These are phyloP conservation scores for Malurus leucopterus DNA, from an alignment of 2,797 vertebrate species.

Conservation along the genomic window DNA sequence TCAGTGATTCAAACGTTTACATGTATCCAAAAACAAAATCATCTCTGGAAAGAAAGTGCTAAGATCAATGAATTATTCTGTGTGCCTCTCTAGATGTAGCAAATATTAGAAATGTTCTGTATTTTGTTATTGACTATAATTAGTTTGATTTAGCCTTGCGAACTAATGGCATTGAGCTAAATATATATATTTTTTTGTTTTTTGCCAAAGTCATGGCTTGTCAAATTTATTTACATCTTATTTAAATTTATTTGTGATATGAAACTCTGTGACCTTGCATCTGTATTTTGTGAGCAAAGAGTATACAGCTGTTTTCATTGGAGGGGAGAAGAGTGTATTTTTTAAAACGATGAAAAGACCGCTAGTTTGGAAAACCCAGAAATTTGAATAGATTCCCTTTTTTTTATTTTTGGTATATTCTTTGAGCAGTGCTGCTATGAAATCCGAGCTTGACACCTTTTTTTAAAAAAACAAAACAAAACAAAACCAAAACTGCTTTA, in stretches of 20 bases:
- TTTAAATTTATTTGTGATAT: constrained; percentile 81
- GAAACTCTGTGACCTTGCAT: constrained; percentile 75
- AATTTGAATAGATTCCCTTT: constrained; percentile 12
- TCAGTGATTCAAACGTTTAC: constrained; percentile 85
- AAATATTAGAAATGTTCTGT: constrained; percentile 81
- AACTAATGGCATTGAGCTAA: constrained; percentile 85
- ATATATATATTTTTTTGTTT: constrained; percentile 66
- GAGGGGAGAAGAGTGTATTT: constrained; percentile 39
- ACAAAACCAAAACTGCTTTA: constrained; percentile 19
- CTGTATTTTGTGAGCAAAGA: constrained; percentile 63
- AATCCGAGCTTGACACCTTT: constrained; percentile 36
- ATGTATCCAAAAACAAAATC: constrained; percentile 88
- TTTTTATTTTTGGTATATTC: constrained; percentile 45
- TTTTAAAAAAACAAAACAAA: background rate
- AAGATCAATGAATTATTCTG: constrained; percentile 79
- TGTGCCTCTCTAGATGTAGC: constrained; percentile 90
- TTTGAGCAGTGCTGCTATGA: constrained; percentile 70
- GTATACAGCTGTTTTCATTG: constrained; percentile 41
- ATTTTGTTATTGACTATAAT: constrained; percentile 84
- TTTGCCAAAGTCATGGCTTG: constrained; percentile 86
- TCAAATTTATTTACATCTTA: constrained; percentile 67
- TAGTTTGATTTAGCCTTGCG: constrained; percentile 83
- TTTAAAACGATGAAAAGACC: constrained; percentile 29
- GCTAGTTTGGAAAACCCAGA: constrained; percentile 44
- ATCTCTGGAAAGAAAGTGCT: constrained; percentile 84